Evolutionary conservation across 2,113 vertebrate genomes (phyloP).

Genomic region (Cinclus mexicanus): DNA sequence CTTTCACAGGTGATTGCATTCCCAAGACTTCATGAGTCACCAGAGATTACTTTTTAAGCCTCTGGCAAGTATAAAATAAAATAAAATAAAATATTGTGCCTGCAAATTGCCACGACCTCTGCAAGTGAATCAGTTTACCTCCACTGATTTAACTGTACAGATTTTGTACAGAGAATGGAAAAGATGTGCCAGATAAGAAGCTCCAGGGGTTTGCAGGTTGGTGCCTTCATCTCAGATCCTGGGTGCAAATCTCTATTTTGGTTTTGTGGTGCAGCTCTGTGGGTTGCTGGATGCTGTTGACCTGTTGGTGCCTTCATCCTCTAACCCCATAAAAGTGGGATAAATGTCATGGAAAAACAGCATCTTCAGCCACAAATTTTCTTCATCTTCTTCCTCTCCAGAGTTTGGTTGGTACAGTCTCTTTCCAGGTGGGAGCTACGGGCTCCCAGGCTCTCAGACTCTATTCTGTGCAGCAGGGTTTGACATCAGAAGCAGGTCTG

Average conservation of each 20-base stretch:
- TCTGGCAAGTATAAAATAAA: background rate
- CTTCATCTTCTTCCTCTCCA: background rate
- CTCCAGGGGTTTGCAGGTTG: background rate
- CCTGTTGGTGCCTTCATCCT: background rate
- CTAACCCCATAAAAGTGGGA: too few relatives aligned
- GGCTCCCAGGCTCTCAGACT: background rate
- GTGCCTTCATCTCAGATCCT: background rate
- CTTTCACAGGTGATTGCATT: background rate
- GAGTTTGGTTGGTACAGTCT: background rate
- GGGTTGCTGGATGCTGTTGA: background rate
- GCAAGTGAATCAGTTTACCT: background rate
- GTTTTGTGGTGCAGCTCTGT: background rate
- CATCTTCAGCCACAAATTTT: background rate
- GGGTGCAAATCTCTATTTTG: too few relatives aligned
- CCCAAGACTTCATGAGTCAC: background rate
- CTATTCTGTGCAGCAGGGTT: background rate
- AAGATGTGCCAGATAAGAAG: background rate
- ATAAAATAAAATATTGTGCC: background rate
- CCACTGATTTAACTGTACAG: background rate
- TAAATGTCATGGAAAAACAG: fast-evolving
- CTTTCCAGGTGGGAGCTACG: background rate
- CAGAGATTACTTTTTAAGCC: background rate
- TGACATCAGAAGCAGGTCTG: background rate
- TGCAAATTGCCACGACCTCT: background rate
- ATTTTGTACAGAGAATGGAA: background rate